Percentiles rank a stretch among this genome's conserved stretches.
Conservation (phyloP, 1,140 invertebrate genomes). For the Ceratina australensis region DNA sequence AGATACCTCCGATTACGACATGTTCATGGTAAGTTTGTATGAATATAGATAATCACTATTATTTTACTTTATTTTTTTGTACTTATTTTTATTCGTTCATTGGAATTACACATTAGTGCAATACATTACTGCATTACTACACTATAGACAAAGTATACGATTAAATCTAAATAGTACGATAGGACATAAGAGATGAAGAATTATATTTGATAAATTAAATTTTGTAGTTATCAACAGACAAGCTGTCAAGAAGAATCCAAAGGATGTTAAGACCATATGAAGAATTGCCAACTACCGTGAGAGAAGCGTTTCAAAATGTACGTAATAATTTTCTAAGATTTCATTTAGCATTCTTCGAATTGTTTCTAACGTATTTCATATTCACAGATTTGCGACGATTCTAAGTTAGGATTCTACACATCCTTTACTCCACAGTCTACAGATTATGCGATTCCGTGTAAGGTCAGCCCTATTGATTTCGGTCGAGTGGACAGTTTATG, state of each 20-base stretch:
- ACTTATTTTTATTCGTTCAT: too few species aligned
- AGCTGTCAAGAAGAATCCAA: slow-evolving; percentile 9
- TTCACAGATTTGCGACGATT: not conserved
- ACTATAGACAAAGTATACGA: too few species aligned
- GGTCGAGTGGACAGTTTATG: slow-evolving; percentile 24
- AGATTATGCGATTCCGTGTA: slow-evolving; percentile 18
- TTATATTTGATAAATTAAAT: not conserved
- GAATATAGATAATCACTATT: not conserved
- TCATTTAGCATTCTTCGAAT: not conserved
- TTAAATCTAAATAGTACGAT: too few species aligned
- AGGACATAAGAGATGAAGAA: not conserved
- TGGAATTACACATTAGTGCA: too few species aligned
- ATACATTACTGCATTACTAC: too few species aligned
- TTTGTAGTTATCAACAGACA: slow-evolving; percentile 33
- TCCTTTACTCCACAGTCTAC: not conserved
- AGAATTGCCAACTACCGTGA: not conserved
- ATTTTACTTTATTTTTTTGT: not conserved
- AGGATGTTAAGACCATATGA: slow-evolving; percentile 37
- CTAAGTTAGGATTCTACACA: not conserved
- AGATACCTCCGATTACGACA: slow-evolving; percentile 51
- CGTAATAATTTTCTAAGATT: not conserved
- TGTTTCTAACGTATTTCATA: not conserved
- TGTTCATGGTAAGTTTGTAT: slow-evolving; percentile 51
- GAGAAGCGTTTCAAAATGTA: slow-evolving; percentile 38
- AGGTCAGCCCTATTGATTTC: not conserved